phyloP scores from a whole-genome alignment of 2,113 vertebrate species.

The Platanista minor region DNA sequence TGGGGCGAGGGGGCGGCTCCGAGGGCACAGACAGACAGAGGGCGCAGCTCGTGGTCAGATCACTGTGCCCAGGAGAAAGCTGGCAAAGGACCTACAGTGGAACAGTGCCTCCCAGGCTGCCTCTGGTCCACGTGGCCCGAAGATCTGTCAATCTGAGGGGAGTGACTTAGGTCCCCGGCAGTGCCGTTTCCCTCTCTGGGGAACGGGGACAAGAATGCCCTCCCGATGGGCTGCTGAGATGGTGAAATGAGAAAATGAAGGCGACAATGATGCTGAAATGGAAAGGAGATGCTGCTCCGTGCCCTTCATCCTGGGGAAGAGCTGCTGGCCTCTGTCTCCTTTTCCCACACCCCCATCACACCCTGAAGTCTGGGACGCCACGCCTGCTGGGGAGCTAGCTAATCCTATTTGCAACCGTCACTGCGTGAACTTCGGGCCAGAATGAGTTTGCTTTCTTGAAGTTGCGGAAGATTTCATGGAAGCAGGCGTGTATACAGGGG shows the following conservation, averaged over 20 bases:
- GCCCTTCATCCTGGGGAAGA: neutral
- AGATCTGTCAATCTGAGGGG: neutral
- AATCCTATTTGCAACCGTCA: neutral
- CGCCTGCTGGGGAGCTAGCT: neutral
- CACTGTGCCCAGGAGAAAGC: neutral
- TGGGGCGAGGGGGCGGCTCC: neutral
- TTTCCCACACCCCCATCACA: too few relatives aligned
- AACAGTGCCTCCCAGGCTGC: neutral
- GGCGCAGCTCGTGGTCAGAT: neutral
- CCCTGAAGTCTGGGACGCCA: neutral
- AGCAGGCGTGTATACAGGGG: neutral
- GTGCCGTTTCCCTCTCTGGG: neutral
- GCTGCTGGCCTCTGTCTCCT: neutral
- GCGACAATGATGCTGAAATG: neutral
- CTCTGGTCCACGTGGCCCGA: too few relatives aligned
- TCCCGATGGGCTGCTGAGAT: neutral
- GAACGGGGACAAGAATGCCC: neutral
- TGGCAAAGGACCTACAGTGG: too few relatives aligned
- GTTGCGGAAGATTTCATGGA: neutral
- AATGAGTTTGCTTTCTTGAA: neutral
- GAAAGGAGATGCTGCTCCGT: neutral
- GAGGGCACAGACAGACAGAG: neutral
- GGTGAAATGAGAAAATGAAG: neutral
- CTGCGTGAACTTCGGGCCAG: neutral
- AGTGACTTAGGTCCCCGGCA: neutral